Evolutionary conservation across 2,797 vertebrate genomes (phyloP).

Genomic region (Brachyrhaphis roseni): DNA sequence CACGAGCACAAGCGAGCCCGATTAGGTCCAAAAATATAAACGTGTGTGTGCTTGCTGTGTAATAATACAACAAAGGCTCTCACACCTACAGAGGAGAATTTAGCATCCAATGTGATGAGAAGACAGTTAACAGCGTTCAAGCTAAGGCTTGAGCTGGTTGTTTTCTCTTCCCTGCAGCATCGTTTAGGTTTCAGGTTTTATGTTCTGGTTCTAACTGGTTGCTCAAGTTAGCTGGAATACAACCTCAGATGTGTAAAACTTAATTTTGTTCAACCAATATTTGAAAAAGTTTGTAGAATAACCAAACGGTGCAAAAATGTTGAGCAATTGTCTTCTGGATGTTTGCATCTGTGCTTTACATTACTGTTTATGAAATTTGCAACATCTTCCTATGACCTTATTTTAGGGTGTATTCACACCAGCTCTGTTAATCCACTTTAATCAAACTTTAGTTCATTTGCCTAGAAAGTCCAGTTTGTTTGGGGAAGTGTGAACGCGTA

Average conservation of each 20-base stretch:
- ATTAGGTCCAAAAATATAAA: constrained; percentile 35
- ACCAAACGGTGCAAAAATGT: background rate
- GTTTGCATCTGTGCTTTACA: background rate
- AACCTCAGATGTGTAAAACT: background rate
- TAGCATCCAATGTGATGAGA: constrained; percentile 48
- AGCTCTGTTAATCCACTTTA: too few species aligned
- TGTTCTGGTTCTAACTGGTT: background rate
- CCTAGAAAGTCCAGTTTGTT: too few species aligned
- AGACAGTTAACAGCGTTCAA: constrained; percentile 22
- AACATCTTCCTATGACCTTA: too few species aligned
- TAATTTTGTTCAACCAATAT: background rate
- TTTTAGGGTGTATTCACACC: too few species aligned
- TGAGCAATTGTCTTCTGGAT: background rate
- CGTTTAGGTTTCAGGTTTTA: background rate
- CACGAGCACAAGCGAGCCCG: constrained; percentile 24
- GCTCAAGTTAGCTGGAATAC: background rate
- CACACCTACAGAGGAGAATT: constrained; percentile 61
- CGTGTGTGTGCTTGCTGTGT: constrained; percentile 15
- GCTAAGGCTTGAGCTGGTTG: background rate
- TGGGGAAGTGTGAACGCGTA: too few species aligned
- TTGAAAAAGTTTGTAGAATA: background rate
- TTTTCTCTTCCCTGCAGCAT: background rate
- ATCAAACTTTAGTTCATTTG: too few species aligned
- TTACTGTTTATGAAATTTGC: background rate
- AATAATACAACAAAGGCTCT: constrained; percentile 55